Evolutionary conservation across 2,113 vertebrate species (phyloP).

Genomic region (Austrofundulus limnaeus): DNA sequence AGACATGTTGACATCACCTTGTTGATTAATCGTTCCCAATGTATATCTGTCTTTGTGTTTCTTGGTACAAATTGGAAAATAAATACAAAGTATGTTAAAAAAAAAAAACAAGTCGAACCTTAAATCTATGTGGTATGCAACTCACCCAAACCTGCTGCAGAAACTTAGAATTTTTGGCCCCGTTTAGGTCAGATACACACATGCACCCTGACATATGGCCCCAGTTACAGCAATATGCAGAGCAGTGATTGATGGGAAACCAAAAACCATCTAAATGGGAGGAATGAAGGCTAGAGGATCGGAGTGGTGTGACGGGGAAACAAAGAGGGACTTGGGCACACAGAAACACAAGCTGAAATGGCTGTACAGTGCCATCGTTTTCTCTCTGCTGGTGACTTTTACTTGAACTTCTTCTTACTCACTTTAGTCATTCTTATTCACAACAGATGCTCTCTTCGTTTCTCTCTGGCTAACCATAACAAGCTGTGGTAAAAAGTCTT

Average conservation of each 20-base stretch:
- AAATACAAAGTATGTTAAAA: not conserved
- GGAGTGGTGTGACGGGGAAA: not conserved
- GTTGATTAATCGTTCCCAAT: slow-evolving; percentile 19
- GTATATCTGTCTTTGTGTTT: slow-evolving; percentile 45
- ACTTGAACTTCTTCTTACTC: slow-evolving; percentile 45
- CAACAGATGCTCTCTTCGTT: slow-evolving; percentile 45
- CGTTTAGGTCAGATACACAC: slow-evolving; percentile 35
- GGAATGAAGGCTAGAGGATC: slow-evolving; percentile 9
- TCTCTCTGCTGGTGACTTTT: slow-evolving; percentile 28
- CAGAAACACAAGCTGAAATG: not conserved
- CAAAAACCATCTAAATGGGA: slow-evolving; percentile 55
- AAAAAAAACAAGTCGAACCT: not conserved
- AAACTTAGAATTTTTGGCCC: slow-evolving; percentile 28
- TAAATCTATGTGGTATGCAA: not conserved
- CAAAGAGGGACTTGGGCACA: slow-evolving; percentile 6
- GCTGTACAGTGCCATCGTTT: slow-evolving; percentile 18
- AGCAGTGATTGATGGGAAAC: slow-evolving; percentile 69
- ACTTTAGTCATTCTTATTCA: slow-evolving; percentile 51
- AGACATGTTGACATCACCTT: slow-evolving; percentile 16
- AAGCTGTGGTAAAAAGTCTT: slow-evolving; percentile 53
- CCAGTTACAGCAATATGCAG: slow-evolving; percentile 67
- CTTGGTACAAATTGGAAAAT: slow-evolving; percentile 3
- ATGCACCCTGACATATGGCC: slow-evolving; percentile 58
- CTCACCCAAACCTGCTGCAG: slow-evolving; percentile 9
- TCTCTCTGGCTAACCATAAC: slow-evolving; percentile 45